Base-by-base conservation (phyloP, 2,888 invertebrate species). In the Drosophila greeni region DNA sequence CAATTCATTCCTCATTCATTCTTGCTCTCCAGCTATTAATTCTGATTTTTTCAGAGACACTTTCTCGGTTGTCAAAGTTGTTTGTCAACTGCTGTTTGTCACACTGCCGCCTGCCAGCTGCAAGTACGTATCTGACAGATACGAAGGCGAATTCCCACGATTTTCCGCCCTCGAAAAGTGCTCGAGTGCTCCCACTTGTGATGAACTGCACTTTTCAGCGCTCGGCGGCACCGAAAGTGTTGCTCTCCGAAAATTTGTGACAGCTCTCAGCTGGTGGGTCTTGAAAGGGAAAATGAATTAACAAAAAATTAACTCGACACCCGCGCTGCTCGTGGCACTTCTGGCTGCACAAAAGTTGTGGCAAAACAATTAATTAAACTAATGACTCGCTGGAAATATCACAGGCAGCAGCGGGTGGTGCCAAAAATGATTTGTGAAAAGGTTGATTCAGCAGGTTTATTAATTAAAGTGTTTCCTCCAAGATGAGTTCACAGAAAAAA, bases 331-430 rank as follows among this genome's bases (percentile, higher is more conserved):
- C 7, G 18, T 42, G 54, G 58, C 65, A 70, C 58, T 59, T 45
- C 29, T 40, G 60, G 47, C 43, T 49, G 55, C 51, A 56, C 51
- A 34, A 54, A 48, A 59, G 37, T 66, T 53, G 67, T 47, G 65
- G 52, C 66, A 67, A 66, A 78, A 76, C 72, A 73, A 82, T 82
- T 82, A 82, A 82, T 82, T 82, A 75, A 75, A 61, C 66, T 76
- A 82, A 82, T 83, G 81, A 82, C 76, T 81, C 64, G 75, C 66
- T 71, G 59, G 69, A 80, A 79, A 72, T 65, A 49, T 36, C 59
- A 23, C 34, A 39, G 23, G 24, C 43, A 29, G 26, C 29, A 5
- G 48, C 20, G 23, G 60, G 40, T 6, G 48, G 48, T 36, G 14
- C 53, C 18, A 39, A 49, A 42, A 67, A 65, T 78, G 64, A 73